Evolutionary conservation across 1,140 invertebrate genomes (phyloP), one percentile per base, ranked within the genome.

Genomic region (Sarcophaga bullata): DNA sequence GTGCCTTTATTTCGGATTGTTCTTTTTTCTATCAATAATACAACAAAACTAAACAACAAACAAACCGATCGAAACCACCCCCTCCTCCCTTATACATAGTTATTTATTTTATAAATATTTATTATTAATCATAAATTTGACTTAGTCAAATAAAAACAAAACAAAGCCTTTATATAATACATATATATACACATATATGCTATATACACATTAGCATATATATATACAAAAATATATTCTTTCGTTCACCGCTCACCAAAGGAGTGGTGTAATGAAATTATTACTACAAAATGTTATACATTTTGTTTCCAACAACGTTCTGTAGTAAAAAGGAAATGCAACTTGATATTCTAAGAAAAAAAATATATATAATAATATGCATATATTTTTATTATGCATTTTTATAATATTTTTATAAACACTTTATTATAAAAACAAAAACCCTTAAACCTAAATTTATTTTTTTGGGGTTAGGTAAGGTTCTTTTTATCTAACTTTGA

Each of bases 141-240:
- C 80, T 80, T 46, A 80, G 80, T 46, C 80, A 80, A 80, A 80
- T 80, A 15, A 80, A 80, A 37, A 37, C 25, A 37, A 80, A 80
- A 80, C n/a, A 52, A 80, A 78, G 75, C 73, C 68, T 81, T 73
- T 80, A 73, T 84, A 76, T 58, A 80, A 58, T 58, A 58, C 25
- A 58, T 48, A 82, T 50, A 37, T 37, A 58, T 58, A 58, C 2
- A 58, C 0, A 58, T 37, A 37, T 37, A 37, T 4, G 4, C 25
- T 37, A 37, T 37, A 37, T 37, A 37, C n/a, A 4, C 25, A 37
- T 37, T 2, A 2, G 4, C 25, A 37, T 37, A 68, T 81, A 86
- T 82, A 85, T 85, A 84, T 17, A 80, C 76, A 83, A 80, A 82
- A 37, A n/a, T 87, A 88, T 88, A 87, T 58, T n/a, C 54, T 76